A percentile compares a stretch with the other conserved stretches of the same genome.
Evolutionary conservation across 2,888 invertebrate species (phyloP).

Genomic region (Nezara viridula): DNA sequence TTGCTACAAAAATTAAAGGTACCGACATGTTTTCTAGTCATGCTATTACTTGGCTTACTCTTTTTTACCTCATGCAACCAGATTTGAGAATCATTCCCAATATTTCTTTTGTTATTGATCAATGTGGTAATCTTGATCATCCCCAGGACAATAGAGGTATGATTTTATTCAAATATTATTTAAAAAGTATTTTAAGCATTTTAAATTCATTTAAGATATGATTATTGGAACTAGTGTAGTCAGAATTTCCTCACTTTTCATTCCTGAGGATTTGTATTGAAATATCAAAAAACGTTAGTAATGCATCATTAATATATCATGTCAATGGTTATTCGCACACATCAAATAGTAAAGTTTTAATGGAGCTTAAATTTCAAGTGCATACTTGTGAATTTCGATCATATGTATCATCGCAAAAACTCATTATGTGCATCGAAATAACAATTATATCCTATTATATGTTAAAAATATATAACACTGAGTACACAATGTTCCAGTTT

Average conservation of each 20-base stretch:
- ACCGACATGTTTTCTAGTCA: constrained; percentile 31
- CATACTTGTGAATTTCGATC: no score
- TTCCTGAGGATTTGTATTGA: background rate
- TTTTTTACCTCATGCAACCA: constrained; percentile 55
- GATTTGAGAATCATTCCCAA: constrained; percentile 32
- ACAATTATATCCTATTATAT: no score
- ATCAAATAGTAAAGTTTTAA: no score
- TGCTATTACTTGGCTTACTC: constrained; percentile 47
- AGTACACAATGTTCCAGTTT: no score
- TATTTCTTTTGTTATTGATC: background rate
- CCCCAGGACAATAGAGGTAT: background rate
- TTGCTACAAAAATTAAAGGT: background rate
- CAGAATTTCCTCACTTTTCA: background rate
- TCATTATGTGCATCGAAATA: no score
- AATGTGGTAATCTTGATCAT: background rate
- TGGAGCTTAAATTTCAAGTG: no score
- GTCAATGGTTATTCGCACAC: no score
- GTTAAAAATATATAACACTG: no score
- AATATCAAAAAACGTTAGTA: no score
- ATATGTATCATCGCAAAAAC: no score
- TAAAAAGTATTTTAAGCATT: background rate
- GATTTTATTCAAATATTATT: background rate
- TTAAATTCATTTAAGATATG: background rate
- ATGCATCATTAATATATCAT: no score
- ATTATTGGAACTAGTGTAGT: background rate